Conservation (phyloP, 1,140 invertebrate species). For the Sycophaga agraensis region DNA sequence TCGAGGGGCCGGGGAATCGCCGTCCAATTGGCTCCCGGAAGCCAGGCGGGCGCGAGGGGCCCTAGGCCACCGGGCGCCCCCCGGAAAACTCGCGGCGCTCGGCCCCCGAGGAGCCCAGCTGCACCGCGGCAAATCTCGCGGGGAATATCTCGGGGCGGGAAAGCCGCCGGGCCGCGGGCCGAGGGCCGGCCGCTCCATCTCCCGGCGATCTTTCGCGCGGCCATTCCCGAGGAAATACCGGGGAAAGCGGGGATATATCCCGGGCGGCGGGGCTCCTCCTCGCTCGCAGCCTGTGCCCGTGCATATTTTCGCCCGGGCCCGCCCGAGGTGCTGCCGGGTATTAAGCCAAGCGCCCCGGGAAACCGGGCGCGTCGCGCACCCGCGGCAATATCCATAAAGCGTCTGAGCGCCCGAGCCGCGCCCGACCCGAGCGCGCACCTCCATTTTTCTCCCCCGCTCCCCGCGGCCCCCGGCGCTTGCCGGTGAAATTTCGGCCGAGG, state of each 20-base stretch:
- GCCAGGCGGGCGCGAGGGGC: too few relatives aligned
- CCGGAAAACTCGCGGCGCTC: too few relatives aligned
- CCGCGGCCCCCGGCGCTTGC: neutral
- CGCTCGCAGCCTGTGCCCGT: neutral
- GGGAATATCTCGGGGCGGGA: too few relatives aligned
- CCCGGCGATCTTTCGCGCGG: constrained; percentile 8
- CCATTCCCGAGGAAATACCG: constrained; percentile 8
- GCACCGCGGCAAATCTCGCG: too few relatives aligned
- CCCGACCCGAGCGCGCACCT: neutral
- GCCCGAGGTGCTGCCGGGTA: neutral
- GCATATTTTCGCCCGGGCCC: constrained; percentile 24
- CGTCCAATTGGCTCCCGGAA: too few relatives aligned
- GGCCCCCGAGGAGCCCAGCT: too few relatives aligned
- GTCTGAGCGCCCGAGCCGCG: neutral
- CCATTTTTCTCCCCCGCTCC: neutral
- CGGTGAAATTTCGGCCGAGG: constrained; percentile 1
- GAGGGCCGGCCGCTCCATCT: neutral
- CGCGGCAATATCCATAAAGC: constrained; percentile 27
- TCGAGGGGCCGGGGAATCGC: too few relatives aligned
- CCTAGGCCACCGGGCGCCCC: too few relatives aligned
- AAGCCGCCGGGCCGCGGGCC: too few relatives aligned
- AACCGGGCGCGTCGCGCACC: constrained; percentile 14
- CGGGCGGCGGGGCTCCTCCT: neutral
- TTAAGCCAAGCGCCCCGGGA: constrained; percentile 17
- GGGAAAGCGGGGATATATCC: neutral